A percentile compares a stretch with the other conserved stretches of the same genome.
phyloP scores from a whole-genome alignment of 2,113 vertebrate genomes.

The Leucopsar rothschildi region DNA sequence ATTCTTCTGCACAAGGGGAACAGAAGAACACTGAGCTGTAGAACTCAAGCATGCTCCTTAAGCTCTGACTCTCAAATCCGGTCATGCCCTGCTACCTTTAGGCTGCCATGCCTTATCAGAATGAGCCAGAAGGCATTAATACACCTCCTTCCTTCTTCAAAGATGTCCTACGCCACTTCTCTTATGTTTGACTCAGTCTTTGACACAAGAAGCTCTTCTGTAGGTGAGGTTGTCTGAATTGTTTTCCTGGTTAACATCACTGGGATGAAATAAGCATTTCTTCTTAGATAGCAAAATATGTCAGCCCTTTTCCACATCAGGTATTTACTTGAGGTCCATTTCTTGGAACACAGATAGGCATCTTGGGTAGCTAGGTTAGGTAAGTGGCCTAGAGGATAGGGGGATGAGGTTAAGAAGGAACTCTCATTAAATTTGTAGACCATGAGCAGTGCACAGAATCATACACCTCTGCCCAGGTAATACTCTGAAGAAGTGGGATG shows the following conservation, averaged over 20 bases:
- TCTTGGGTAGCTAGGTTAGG: background rate
- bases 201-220: background rate
- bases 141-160: background rate
- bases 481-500: background rate
- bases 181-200: background rate
- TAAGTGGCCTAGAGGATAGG: background rate
- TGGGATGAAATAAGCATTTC: background rate
- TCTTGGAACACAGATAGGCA: background rate
- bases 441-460: background rate
- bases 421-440: background rate
- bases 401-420: background rate
- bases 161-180: accelerated
- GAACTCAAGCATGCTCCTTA: background rate
- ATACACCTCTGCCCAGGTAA: background rate
- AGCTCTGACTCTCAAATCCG: background rate
- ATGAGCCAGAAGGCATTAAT: background rate
- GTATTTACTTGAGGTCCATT: background rate
- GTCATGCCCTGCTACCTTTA: background rate
- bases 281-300: background rate
- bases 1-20: background rate
- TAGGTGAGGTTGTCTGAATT: background rate
- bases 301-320: background rate
- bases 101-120: background rate
- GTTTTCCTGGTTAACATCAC: background rate
- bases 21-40: background rate